These are phyloP conservation scores for Spodoptera littoralis DNA, from an alignment of 2,888 invertebrate genomes.

Conservation along the genomic window DNA sequence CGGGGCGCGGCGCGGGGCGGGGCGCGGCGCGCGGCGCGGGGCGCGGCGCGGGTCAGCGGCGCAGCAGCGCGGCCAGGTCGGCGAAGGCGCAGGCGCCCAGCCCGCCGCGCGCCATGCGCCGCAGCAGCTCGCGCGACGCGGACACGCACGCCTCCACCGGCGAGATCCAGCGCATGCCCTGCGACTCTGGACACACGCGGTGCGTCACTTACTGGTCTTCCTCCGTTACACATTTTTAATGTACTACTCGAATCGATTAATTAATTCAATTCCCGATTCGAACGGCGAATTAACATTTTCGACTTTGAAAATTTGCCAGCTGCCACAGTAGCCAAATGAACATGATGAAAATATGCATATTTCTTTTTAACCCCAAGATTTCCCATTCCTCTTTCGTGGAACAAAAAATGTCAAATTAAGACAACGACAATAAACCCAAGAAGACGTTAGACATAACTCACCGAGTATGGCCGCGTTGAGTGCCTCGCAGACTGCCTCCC, in stretches of 20 bases:
- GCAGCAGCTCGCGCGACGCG: slow-evolving; percentile 96
- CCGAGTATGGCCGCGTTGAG: slow-evolving; percentile 99
- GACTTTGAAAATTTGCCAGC: too few species aligned
- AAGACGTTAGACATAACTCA: slow-evolving; percentile 75
- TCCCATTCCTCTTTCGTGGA: too few species aligned
- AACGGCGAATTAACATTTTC: too few species aligned
- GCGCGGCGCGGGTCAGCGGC: slow-evolving; percentile 87
- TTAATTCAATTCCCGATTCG: too few species aligned
- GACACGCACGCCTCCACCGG: slow-evolving; percentile 97
- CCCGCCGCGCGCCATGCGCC: slow-evolving; percentile 96
- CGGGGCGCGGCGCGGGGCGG: not conserved
- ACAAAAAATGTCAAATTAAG: too few species aligned
- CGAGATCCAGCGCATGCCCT: slow-evolving; percentile 96
- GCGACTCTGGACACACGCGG: slow-evolving; percentile 92
- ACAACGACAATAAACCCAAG: too few species aligned
- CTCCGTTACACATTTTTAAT: too few species aligned
- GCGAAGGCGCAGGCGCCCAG: slow-evolving; percentile 98
- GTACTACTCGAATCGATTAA: too few species aligned
- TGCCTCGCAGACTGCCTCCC: slow-evolving; percentile 98
- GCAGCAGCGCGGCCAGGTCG: slow-evolving; percentile 94
- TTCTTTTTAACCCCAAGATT: too few species aligned
- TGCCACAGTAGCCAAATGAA: too few species aligned
- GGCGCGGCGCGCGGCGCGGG: not conserved
- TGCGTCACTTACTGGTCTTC: too few species aligned
- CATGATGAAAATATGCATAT: too few species aligned